A percentile compares a stretch with the other conserved stretches of the same genome.
phyloP scores from a whole-genome alignment of 37 sponge, comb jelly and placozoan genomes.

The Crambe crambe region DNA sequence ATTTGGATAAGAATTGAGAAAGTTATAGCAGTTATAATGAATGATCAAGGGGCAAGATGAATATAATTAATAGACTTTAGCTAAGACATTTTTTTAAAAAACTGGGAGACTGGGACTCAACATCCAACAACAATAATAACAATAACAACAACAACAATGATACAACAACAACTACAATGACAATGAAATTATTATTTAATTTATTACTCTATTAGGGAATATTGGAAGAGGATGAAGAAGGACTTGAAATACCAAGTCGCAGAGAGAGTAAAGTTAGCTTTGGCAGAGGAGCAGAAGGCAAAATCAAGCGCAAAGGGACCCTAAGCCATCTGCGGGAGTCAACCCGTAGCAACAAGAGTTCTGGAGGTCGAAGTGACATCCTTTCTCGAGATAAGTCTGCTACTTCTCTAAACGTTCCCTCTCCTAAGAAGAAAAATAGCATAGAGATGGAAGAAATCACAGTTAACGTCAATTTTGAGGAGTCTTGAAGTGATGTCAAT shows the following conservation, averaged over 20 bases:
- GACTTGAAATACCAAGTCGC: background rate
- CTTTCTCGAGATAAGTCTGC: background rate
- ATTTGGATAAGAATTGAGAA: no score
- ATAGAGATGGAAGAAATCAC: background rate
- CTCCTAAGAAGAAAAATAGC: background rate
- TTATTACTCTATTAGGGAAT: no score
- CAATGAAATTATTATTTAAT: no score
- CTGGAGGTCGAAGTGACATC: background rate
- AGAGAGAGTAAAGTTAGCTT: background rate
- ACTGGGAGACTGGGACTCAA: no score
- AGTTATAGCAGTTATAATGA: no score
- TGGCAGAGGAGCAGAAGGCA: background rate
- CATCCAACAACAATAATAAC: no score
- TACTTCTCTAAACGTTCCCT: background rate
- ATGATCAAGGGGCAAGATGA: no score
- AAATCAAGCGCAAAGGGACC: background rate
- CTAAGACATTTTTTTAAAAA: no score
- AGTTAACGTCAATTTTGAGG: no score
- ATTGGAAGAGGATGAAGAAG: conserved; percentile 6
- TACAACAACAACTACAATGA: no score
- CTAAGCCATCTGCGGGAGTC: background rate
- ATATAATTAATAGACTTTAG: no score
- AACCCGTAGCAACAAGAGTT: background rate
- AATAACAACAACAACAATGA: no score
- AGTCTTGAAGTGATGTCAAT: background rate